phyloP scores from a whole-genome alignment of 2,888 invertebrate species.

The Amiota minor region DNA sequence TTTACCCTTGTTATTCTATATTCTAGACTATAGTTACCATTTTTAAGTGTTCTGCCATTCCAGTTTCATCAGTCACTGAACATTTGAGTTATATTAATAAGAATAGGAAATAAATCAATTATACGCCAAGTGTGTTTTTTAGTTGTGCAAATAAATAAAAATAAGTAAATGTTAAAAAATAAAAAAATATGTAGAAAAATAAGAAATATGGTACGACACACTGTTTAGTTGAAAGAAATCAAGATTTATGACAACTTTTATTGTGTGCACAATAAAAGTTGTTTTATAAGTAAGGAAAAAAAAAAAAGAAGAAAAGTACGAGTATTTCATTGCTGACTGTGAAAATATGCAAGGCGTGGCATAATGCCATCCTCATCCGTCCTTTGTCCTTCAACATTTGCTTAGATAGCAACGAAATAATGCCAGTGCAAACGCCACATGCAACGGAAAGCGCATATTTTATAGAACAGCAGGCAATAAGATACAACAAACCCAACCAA shows the following conservation, averaged over 20 bases:
- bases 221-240: conserved; percentile 60
- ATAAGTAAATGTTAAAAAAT: conserved; percentile 57
- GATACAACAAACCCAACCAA: not conserved
- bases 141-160: conserved; percentile 43
- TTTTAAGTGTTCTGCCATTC: no score
- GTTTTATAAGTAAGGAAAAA: not conserved
- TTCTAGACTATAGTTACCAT: no score
- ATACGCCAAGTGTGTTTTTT: conserved; percentile 20
- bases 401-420: conserved; percentile 11
- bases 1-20: no score
- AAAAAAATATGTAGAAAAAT: conserved; percentile 54
- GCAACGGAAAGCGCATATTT: conserved; percentile 65
- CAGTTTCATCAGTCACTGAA: no score
- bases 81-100: not conserved
- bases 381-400: not conserved
- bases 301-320: not conserved
- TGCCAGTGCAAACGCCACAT: conserved; percentile 53
- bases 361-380: conserved; percentile 54
- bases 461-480: conserved; percentile 59
- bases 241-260: conserved; percentile 69
- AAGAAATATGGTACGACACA: conserved; percentile 52
- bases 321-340: conserved; percentile 45
- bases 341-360: conserved; percentile 62
- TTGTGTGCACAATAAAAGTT: conserved; percentile 37
- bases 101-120: conserved; percentile 27